These are phyloP conservation scores for Metallyticus violacea DNA, from an alignment of 2,888 invertebrate genomes.

Conservation along the genomic window DNA sequence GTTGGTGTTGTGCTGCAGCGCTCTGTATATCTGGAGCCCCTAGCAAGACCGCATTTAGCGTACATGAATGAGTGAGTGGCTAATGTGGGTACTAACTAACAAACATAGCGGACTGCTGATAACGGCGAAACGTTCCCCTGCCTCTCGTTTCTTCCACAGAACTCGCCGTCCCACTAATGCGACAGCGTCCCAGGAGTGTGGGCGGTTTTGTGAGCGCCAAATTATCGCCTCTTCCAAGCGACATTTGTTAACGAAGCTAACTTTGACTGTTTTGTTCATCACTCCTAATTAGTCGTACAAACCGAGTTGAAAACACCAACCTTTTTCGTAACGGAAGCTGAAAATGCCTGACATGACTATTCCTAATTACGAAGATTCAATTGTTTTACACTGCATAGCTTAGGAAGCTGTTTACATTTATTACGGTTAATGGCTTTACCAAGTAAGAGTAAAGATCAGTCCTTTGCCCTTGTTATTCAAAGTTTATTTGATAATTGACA, in stretches of 20 bases:
- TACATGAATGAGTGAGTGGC: neutral
- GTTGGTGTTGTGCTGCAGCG: too few relatives aligned
- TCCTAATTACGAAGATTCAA: too few relatives aligned
- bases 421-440: too few relatives aligned
- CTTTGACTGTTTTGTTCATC: neutral
- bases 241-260: slow-evolving; percentile 6
- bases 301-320: neutral
- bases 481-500: too few relatives aligned
- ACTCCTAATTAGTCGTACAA: neutral
- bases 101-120: neutral
- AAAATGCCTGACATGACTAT: neutral
- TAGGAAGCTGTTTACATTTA: too few relatives aligned
- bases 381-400: too few relatives aligned
- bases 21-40: too few relatives aligned
- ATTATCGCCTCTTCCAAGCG: neutral
- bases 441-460: neutral
- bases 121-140: neutral
- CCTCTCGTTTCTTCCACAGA: neutral
- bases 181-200: neutral
- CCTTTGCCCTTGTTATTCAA: too few relatives aligned
- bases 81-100: neutral
- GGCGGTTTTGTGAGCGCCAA: neutral
- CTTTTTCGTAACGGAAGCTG: neutral
- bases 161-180: neutral
- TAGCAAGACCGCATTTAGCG: neutral